Base-by-base conservation (phyloP, 1,140 invertebrate genomes). In the Formica exsecta region DNA sequence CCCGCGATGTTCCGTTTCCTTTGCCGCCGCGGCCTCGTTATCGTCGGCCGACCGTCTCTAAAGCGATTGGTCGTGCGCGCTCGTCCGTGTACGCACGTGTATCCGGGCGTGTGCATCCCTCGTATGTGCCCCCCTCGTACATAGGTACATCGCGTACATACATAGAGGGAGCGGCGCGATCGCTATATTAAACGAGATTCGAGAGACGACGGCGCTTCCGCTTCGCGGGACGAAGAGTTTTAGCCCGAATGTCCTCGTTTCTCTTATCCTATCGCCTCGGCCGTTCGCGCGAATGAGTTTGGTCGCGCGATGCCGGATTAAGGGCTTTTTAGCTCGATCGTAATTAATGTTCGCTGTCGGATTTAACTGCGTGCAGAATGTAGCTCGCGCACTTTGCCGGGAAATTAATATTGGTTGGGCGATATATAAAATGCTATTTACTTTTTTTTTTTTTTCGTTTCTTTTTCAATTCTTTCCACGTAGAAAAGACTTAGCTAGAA, bases 11-110 rank as follows among this genome's bases (percentile, higher is more conserved):
- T 87, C 74, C 88, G 88, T 87, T 91, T 89, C 76, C 85, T 87
- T 91, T 81, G 76, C 84, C 41, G 44, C 68, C n/a, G 36, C 70
- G 76, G 73, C 61, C 84, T 91, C 86, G 87, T 91, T 91, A 91
- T 86, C 86, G 87, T 90, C 86, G 86, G n/a, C 87, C 76, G 89
- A 76, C 87, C 66, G 65, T 90, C 86, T 79, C 84, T 88, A 88
- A 88, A 88, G 61, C 83, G 77, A 90, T 90, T 88, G 89, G 75
- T 77, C 70, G 75, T 61, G 73, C 81, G 88, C 74, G 73, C 71
- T 85, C 88, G 76, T 38, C 66, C 88, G 32, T 86, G 41, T 16
- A 54, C 32, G 5, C 70, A 57, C 64, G 57, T 51, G 76, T 88
- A 59, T 54, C 62, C 61, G 29, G 22, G 51, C 66, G 29, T 68